phyloP scores from a whole-genome alignment of 2,797 vertebrate genomes.

The Gadopsis bispinosus region DNA sequence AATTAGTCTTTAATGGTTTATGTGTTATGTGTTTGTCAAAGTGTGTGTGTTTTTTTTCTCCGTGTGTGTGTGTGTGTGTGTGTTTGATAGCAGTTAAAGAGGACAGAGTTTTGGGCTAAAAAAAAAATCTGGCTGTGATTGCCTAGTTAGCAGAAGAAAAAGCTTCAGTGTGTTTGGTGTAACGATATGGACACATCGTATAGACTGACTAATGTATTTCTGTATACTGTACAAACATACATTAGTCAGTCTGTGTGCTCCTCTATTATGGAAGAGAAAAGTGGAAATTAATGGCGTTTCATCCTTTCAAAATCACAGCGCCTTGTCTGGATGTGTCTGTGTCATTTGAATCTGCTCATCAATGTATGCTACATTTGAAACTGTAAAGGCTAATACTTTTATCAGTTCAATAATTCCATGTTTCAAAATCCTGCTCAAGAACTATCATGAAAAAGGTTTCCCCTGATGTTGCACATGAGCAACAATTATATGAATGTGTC shows the following conservation, averaged over 20 bases:
- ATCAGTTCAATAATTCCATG: neutral
- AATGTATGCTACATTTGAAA: conserved; percentile 5
- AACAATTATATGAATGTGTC: neutral
- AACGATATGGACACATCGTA: conserved; percentile 66
- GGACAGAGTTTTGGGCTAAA: conserved; percentile 59
- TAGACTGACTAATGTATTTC: conserved; percentile 71
- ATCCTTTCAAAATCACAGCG: conserved; percentile 25
- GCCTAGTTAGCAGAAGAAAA: conserved; percentile 74
- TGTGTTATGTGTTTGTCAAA: conserved; percentile 79
- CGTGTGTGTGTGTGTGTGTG: conserved; percentile 47
- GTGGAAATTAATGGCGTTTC: conserved; percentile 39
- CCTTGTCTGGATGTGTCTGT: conserved; percentile 13
- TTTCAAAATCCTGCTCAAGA: conserved; percentile 1
- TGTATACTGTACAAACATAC: conserved; percentile 67
- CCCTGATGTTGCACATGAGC: neutral
- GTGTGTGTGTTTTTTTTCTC: conserved; percentile 50
- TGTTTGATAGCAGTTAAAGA: conserved; percentile 58
- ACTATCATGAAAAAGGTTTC: neutral
- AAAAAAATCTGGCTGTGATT: conserved; percentile 64
- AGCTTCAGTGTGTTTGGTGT: conserved; percentile 59
- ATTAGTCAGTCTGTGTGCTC: conserved; percentile 66
- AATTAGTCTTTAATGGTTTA: conserved; percentile 92
- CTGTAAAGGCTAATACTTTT: conserved; percentile 16
- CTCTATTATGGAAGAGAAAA: conserved; percentile 39
- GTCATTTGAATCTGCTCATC: conserved; percentile 31